Conservation (phyloP, 2,888 invertebrate genomes). For the Oscheius myriophilus region DNA sequence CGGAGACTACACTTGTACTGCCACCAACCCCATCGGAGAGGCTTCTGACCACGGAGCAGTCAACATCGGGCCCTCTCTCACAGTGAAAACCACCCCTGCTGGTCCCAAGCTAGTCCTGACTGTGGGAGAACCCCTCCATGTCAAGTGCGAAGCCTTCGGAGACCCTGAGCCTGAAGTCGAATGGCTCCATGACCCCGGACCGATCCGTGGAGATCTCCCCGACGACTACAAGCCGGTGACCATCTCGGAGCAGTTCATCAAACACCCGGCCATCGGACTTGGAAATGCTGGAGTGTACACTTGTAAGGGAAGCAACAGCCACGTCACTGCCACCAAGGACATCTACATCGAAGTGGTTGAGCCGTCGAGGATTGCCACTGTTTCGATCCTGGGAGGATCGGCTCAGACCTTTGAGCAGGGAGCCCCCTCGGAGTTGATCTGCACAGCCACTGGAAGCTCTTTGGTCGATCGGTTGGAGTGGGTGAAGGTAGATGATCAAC, state of each 20-base stretch:
- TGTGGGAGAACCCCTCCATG: conserved; percentile 66
- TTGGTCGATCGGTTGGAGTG: conserved; percentile 67
- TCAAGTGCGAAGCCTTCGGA: conserved; percentile 66
- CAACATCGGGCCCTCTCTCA: conserved; percentile 60
- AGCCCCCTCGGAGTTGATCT: conserved; percentile 63
- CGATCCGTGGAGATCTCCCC: conserved; percentile 69
- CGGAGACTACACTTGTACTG: conserved; percentile 66
- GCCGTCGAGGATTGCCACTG: conserved; percentile 65
- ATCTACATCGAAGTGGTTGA: conserved; percentile 70
- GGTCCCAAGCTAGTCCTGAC: conserved; percentile 64
- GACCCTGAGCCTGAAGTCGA: conserved; percentile 69
- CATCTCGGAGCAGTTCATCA: conserved; percentile 68
- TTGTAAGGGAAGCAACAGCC: conserved; percentile 72
- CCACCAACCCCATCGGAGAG: conserved; percentile 56
- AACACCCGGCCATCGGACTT: conserved; percentile 66
- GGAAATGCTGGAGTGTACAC: conserved; percentile 71
- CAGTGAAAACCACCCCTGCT: conserved; percentile 60
- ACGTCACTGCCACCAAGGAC: conserved; percentile 69
- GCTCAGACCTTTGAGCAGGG: conserved; percentile 65
- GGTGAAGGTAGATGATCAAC: conserved; percentile 60
- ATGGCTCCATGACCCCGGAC: conserved; percentile 67
- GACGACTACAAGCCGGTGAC: conserved; percentile 70
- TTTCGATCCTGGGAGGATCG: conserved; percentile 67
- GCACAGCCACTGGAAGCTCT: conserved; percentile 66
- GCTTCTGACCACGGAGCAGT: conserved; percentile 67